These are phyloP conservation scores for Lacanobia oleracea DNA, from an alignment of 2,888 invertebrate species.

Conservation along the genomic window DNA sequence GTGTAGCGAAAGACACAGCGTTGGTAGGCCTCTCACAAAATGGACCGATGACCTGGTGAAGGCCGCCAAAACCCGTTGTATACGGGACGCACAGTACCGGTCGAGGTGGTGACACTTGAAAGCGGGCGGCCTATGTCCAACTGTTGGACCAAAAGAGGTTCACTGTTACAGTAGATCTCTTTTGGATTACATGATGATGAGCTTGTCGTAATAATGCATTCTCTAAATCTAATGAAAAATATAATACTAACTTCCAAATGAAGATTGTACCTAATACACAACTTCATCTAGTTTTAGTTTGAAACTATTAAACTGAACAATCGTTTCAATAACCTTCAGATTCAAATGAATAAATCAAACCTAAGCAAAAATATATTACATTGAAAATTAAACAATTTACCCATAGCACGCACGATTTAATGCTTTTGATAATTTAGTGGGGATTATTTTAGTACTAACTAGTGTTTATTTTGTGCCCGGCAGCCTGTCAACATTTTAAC, in stretches of 20 bases:
- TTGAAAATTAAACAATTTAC: not conserved
- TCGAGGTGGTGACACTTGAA: too few relatives aligned
- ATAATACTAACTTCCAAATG: too few relatives aligned
- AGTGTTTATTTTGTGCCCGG: constrained; percentile 10
- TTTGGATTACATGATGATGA: too few relatives aligned
- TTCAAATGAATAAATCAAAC: not conserved
- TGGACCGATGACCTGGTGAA: too few relatives aligned
- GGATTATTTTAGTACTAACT: constrained; percentile 16
- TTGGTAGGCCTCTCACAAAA: too few relatives aligned
- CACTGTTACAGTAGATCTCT: too few relatives aligned
- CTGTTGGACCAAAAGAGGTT: too few relatives aligned
- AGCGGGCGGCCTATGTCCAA: too few relatives aligned
- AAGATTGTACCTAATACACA: too few relatives aligned
- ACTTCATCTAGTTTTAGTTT: not conserved
- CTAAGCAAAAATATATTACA: not conserved
- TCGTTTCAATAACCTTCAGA: not conserved
- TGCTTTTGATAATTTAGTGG: not conserved
- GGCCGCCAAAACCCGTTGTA: too few relatives aligned
- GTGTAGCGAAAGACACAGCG: too few relatives aligned
- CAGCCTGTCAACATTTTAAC: constrained; percentile 1
- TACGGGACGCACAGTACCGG: too few relatives aligned
- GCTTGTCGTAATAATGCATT: not conserved
- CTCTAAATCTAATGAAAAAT: not conserved
- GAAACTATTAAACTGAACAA: not conserved
- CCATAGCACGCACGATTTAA: not conserved